phyloP scores from a whole-genome alignment of 2,113 vertebrate species.

The Embiotoca jacksoni region DNA sequence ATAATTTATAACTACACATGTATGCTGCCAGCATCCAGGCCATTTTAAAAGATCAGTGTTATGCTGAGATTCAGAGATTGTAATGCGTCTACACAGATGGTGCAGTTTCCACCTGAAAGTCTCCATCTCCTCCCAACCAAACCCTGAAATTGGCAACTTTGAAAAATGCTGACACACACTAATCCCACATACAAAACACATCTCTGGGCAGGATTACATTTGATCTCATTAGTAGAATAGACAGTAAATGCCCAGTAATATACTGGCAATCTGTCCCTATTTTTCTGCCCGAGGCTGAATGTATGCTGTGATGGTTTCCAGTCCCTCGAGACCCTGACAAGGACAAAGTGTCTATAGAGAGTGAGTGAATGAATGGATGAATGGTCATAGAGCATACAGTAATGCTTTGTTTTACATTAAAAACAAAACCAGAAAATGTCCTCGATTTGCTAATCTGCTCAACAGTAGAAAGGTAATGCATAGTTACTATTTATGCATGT shows the following conservation, averaged over 20 bases:
- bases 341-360: background rate
- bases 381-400: no score
- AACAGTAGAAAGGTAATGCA: no score
- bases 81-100: conserved; percentile 10
- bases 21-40: background rate
- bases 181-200: conserved; percentile 5
- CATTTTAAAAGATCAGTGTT: conserved; percentile 1
- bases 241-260: background rate
- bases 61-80: background rate
- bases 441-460: no score
- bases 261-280: conserved; percentile 22
- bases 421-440: no score
- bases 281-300: conserved; percentile 25
- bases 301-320: background rate
- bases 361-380: background rate
- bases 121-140: background rate
- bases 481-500: no score
- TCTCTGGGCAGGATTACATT: conserved; percentile 13
- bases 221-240: conserved; percentile 38
- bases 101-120: background rate
- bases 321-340: conserved; percentile 15
- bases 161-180: conserved; percentile 9
- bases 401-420: no score
- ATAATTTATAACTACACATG: background rate
- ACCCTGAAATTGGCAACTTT: conserved; percentile 1